Evolutionary conservation across 2,113 vertebrate species (phyloP).

Genomic region (Proteles cristata): DNA sequence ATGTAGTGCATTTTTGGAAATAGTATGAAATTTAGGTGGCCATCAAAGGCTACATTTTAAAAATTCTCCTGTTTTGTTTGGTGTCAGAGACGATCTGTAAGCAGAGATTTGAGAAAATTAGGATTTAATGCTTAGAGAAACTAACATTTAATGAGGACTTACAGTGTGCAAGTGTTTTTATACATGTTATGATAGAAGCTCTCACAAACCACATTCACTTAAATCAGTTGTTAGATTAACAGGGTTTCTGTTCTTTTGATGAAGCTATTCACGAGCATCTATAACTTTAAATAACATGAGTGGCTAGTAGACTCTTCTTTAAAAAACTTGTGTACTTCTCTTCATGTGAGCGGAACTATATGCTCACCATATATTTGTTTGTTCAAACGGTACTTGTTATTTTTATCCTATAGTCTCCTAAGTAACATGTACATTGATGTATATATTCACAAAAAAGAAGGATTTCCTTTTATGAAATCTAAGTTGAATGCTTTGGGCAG

Average conservation of each 20-base stretch:
- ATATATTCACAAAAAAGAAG: not conserved
- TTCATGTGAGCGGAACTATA: not conserved
- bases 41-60: conserved; percentile 51
- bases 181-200: not conserved
- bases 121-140: conserved; percentile 46
- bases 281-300: not conserved
- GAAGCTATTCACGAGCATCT: not conserved
- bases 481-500: not conserved
- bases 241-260: not conserved
- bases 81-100: not conserved
- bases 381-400: not conserved
- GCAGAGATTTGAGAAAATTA: conserved; percentile 9
- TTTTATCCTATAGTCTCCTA: conserved; percentile 5
- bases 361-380: not conserved
- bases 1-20: conserved; percentile 63
- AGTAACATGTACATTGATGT: not conserved
- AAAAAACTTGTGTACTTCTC: not conserved
- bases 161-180: not conserved
- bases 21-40: conserved; percentile 43
- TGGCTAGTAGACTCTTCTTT: not conserved
- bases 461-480: not conserved
- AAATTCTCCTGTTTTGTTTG: conserved; percentile 32
- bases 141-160: not conserved
- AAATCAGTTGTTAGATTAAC: not conserved
- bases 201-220: not conserved